Conservation (phyloP, 2,888 invertebrate genomes). For the Pasiphila rectangulata region DNA sequence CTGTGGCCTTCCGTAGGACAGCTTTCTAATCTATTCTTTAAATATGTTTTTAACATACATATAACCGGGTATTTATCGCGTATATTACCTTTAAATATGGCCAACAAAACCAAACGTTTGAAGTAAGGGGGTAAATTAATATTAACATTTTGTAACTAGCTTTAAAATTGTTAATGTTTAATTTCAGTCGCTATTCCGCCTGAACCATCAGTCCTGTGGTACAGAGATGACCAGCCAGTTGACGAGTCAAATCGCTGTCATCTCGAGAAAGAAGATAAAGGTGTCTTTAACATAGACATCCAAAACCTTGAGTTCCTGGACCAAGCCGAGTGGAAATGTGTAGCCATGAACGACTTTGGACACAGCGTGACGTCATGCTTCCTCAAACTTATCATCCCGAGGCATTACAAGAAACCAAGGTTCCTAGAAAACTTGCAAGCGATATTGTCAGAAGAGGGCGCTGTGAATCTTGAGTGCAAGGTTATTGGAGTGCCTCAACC, state of each 20-base stretch:
- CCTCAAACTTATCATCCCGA: conserved; percentile 90
- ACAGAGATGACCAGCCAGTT: conserved; percentile 90
- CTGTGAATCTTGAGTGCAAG: conserved; percentile 95
- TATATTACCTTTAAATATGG: no score
- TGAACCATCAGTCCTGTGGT: conserved; percentile 92
- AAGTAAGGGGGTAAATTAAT: neutral
- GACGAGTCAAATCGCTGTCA: conserved; percentile 85
- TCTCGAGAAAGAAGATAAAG: conserved; percentile 84
- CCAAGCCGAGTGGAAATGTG: conserved; percentile 96
- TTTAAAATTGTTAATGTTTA: conserved; percentile 27
- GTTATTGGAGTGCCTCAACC: conserved; percentile 95
- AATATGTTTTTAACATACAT: no score
- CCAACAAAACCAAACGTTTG: no score
- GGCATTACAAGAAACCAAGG: conserved; percentile 93
- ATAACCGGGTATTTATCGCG: no score
- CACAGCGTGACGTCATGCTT: conserved; percentile 94
- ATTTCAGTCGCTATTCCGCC: conserved; percentile 87
- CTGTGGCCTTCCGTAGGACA: no score
- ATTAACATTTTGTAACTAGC: conserved; percentile 1
- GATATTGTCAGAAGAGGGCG: conserved; percentile 92
- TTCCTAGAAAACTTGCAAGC: conserved; percentile 93
- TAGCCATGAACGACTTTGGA: conserved; percentile 93
- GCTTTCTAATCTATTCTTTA: no score
- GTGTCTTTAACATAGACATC: conserved; percentile 87
- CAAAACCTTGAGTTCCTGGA: conserved; percentile 88